Base-by-base conservation (phyloP, 2,113 vertebrate genomes). In the Grammatotria lemairii region DNA sequence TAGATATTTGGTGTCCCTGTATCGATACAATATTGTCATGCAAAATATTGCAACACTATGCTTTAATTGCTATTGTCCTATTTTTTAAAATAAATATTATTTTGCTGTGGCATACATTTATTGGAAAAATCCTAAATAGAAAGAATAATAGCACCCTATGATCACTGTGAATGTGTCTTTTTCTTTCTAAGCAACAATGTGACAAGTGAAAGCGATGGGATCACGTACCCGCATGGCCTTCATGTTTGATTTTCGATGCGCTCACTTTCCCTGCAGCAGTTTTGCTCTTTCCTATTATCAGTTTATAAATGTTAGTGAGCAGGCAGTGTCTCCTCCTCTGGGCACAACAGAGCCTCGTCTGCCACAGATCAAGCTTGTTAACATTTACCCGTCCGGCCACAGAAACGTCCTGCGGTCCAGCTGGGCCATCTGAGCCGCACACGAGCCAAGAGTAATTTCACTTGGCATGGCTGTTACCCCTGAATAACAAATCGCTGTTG, bases 331-430 rank as follows among this genome's bases (percentile, higher is more conserved):
- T 11, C 1, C 38, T 79, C 82, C 81, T 63, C 23, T 16, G 79
- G 83, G 75, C 65, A n/a, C 4, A 3, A 8, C 75, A 47, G 42
- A 68, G 60, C 73, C 87, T 83, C 55, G 7, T 85, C 80, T 53
- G 87, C 70, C 82, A 85, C 57, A 85, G 80, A 89, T 84, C 45
- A 4, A 84, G 80, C 86, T 83, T 68, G 84, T 88, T 87, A 73
- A 78, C 86, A 83, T 92, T 92, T 88, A 45, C 84, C 83, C 49
- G 53, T 17, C 79, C 84, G 23, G 79, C 26, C 90, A 80, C 85
- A 80, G 53, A 86, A 83, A 73, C 17, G 35, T 90, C 83, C 88
- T 31, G 49, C 60, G 8, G 88, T 87, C 79, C 65, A 87, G 84
- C 84, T 78, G 84, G 19, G 57, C 40, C 9, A 60, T 26, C 60